Percentiles rank a stretch among this genome's conserved stretches.
Evolutionary conservation across 1,140 invertebrate genomes (phyloP).

Genomic region (Pristionchus pacificus): DNA sequence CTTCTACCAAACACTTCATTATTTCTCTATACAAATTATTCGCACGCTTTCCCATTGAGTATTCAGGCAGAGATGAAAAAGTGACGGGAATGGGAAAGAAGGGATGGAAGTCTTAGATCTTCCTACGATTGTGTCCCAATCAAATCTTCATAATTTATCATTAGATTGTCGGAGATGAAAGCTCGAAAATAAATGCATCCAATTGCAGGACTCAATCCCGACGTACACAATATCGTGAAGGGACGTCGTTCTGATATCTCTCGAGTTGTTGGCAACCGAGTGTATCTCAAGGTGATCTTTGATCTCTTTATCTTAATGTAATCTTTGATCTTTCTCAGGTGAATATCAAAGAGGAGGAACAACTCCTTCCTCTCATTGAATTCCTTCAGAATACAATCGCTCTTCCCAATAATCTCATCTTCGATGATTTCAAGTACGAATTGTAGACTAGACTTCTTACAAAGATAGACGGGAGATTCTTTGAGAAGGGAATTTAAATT

Average conservation of each 20-base stretch:
- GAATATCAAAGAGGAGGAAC: slow-evolving; percentile 40
- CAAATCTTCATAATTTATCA: too few relatives aligned
- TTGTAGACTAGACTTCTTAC: neutral
- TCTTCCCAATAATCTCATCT: slow-evolving; percentile 49
- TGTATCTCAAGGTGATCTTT: slow-evolving; percentile 41
- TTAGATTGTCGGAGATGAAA: too few relatives aligned
- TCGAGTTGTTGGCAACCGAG: slow-evolving; percentile 55
- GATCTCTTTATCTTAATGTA: slow-evolving; percentile 39
- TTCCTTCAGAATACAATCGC: slow-evolving; percentile 50
- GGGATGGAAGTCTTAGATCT: too few relatives aligned
- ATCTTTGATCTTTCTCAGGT: slow-evolving; percentile 42
- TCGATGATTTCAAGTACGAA: slow-evolving; percentile 52
- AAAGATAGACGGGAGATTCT: too few relatives aligned
- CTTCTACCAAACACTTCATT: too few relatives aligned
- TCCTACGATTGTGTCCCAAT: too few relatives aligned
- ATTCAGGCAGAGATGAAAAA: too few relatives aligned
- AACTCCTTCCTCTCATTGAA: slow-evolving; percentile 32
- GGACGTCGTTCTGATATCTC: slow-evolving; percentile 37
- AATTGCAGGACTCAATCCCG: slow-evolving; percentile 38
- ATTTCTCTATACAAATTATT: too few relatives aligned
- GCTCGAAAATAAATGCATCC: neutral
- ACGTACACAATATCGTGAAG: slow-evolving; percentile 56
- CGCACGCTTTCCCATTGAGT: too few relatives aligned
- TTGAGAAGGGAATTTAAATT: slow-evolving; percentile 4
- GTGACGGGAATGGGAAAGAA: too few relatives aligned